Evolutionary conservation across 2,113 vertebrate genomes (phyloP).

Genomic region (Ophthalmolycus amberensis): DNA sequence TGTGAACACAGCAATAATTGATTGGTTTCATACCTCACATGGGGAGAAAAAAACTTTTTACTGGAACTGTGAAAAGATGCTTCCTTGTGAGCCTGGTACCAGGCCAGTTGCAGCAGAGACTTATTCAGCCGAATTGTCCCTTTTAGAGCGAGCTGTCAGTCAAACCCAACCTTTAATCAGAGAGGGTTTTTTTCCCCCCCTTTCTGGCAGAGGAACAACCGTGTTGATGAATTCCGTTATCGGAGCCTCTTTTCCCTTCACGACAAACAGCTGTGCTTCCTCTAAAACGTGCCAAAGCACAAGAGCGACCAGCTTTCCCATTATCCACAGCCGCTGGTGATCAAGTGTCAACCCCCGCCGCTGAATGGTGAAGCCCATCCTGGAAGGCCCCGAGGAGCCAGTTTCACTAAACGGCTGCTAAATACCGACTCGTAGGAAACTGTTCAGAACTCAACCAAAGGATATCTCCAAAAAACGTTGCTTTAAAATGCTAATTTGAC

Average conservation of each 20-base stretch:
- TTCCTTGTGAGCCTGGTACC: too few relatives aligned
- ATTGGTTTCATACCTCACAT: too few relatives aligned
- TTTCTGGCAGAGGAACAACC: conserved; percentile 2
- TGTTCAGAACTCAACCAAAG: background rate
- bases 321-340: conserved; percentile 41
- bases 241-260: conserved; percentile 27
- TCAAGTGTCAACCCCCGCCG: conserved; percentile 4
- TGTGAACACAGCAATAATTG: too few relatives aligned
- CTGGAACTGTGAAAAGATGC: too few relatives aligned
- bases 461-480: background rate
- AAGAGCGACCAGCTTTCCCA: conserved; percentile 39
- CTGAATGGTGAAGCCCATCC: conserved; percentile 26
- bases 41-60: too few relatives aligned
- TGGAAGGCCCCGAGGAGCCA: conserved; percentile 6
- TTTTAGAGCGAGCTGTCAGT: conserved; percentile 19
- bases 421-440: conserved; percentile 17
- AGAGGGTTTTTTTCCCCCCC: background rate
- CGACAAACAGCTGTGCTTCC: conserved; percentile 52
- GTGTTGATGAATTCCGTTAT: conserved; percentile 43
- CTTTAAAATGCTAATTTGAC: conserved; percentile 6
- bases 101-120: too few relatives aligned
- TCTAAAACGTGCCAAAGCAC: conserved; percentile 36
- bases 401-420: conserved; percentile 1
- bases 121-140: background rate
- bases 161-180: conserved; percentile 37